phyloP scores from a whole-genome alignment of 1,140 invertebrate genomes.

The Rhynchophorus ferrugineus region DNA sequence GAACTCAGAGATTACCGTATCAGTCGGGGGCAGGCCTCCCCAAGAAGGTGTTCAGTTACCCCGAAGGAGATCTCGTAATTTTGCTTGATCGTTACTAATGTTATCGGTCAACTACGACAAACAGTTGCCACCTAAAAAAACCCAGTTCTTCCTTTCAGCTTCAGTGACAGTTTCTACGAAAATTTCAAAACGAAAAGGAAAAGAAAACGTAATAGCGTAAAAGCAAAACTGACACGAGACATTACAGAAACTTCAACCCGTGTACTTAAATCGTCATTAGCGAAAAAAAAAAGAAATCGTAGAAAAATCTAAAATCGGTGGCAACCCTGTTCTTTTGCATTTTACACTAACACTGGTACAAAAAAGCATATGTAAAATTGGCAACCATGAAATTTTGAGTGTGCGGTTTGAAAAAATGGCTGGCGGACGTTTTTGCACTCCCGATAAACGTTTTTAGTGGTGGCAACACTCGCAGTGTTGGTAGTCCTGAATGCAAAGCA shows the following conservation, averaged over 20 bases:
- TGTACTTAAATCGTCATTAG: not conserved
- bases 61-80: not conserved
- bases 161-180: too few species aligned
- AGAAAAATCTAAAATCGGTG: conserved; percentile 6
- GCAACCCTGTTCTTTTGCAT: conserved; percentile 11
- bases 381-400: conserved; percentile 25
- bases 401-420: conserved; percentile 25
- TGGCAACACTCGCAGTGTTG: conserved; percentile 36
- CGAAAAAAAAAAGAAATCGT: not conserved
- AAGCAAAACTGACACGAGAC: not conserved
- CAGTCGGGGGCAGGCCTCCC: conserved; percentile 15
- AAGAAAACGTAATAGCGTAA: too few species aligned
- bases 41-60: conserved; percentile 15
- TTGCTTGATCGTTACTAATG: not conserved
- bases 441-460: conserved; percentile 24
- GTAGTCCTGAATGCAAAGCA: conserved; percentile 16
- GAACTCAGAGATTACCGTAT: conserved; percentile 14
- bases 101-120: not conserved
- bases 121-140: conserved; percentile 15
- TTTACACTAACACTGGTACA: conserved; percentile 20
- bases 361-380: conserved; percentile 22
- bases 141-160: too few species aligned
- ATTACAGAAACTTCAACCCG: conserved; percentile 5
- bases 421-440: conserved; percentile 17
- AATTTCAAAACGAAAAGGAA: too few species aligned